Percentiles rank a stretch among this genome's conserved stretches.
Conservation (phyloP, 2,888 invertebrate species). For the Dryomyza anilis region DNA sequence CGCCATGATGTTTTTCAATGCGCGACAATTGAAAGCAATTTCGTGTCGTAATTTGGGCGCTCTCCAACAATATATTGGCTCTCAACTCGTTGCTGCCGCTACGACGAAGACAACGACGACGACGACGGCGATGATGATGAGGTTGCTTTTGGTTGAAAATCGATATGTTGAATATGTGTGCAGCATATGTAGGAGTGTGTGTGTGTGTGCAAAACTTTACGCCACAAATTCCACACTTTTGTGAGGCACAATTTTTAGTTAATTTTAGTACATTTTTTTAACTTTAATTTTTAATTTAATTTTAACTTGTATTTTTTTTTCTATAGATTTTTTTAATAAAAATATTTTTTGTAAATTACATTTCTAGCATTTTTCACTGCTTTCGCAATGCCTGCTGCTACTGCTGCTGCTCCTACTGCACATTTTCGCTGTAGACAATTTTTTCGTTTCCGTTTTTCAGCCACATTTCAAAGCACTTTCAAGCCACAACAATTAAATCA, state of each 20-base stretch:
- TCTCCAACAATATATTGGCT: not conserved
- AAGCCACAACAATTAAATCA: not conserved
- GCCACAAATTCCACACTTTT: not conserved
- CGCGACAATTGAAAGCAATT: not conserved
- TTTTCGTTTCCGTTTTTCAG: too few species aligned
- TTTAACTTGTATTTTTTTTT: not conserved
- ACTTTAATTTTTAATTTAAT: too few species aligned
- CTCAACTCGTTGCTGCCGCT: slow-evolving; percentile 4
- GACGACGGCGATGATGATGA: not conserved
- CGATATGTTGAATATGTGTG: slow-evolving; percentile 43
- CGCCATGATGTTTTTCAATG: slow-evolving; percentile 18
- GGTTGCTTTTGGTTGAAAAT: slow-evolving; percentile 46
- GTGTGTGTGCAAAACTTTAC: slow-evolving; percentile 3
- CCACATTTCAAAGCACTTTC: not conserved
- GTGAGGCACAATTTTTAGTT: not conserved
- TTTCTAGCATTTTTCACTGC: not conserved
- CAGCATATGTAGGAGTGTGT: slow-evolving; percentile 11
- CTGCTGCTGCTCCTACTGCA: not conserved
- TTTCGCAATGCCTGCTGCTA: not conserved
- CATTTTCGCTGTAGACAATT: slow-evolving; percentile 16
- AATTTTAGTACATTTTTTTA: too few species aligned
- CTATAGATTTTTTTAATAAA: not conserved
- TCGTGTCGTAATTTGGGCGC: not conserved
- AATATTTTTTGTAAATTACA: not conserved
- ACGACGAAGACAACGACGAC: not conserved